A percentile compares a stretch with the other conserved stretches of the same genome.
These are phyloP conservation scores for Tympanuchus pallidicinctus DNA, from an alignment of 2,113 vertebrate genomes.

Conservation along the genomic window DNA sequence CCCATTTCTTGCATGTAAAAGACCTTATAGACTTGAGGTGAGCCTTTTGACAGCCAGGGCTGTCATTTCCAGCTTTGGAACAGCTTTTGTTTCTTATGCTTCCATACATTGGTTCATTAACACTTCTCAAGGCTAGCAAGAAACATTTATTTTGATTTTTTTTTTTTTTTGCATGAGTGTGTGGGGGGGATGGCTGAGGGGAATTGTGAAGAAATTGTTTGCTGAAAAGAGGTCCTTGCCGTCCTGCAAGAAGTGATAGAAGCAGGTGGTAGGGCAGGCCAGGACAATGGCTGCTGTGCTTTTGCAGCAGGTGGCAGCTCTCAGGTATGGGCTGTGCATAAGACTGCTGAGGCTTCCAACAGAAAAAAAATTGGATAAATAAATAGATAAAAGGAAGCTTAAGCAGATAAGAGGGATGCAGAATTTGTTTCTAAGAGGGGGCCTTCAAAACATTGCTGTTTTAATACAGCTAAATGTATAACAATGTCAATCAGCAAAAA, in stretches of 20 bases:
- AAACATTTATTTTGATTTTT: neutral
- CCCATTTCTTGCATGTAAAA: neutral
- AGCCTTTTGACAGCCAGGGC: too few relatives aligned
- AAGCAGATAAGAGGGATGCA: neutral
- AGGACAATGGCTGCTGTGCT: neutral
- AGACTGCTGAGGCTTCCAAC: neutral
- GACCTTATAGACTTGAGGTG: neutral
- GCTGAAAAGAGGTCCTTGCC: neutral
- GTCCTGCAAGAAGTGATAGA: neutral
- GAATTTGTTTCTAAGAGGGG: neutral
- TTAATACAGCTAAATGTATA: neutral
- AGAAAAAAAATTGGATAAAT: slow-evolving; percentile 5
- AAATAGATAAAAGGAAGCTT: neutral
- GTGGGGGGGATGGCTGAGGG: too few relatives aligned
- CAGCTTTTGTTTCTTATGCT: neutral
- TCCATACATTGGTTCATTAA: neutral
- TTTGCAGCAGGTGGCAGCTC: neutral
- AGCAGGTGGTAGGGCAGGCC: neutral
- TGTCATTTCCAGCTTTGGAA: neutral
- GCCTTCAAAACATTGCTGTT: neutral
- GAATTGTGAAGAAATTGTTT: neutral
- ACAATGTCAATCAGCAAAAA: neutral
- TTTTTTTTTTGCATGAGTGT: too few relatives aligned
- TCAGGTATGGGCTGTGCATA: neutral
- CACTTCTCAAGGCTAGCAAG: neutral